Conservation (phyloP, 1,140 invertebrate genomes). For the Philopotamus ludificatus region DNA sequence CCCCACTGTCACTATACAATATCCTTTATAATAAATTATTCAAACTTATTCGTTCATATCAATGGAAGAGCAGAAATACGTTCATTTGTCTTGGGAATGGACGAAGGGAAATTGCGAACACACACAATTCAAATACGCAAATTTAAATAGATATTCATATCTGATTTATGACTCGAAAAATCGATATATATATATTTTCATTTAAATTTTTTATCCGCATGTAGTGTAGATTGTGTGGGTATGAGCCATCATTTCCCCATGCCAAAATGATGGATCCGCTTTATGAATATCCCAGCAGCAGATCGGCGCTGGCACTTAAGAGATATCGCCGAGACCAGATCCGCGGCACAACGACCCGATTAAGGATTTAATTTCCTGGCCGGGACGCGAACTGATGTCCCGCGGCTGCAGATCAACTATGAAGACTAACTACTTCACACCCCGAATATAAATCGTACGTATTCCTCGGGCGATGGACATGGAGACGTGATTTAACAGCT, state of each 20-base stretch:
- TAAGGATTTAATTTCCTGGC: conserved; percentile 34
- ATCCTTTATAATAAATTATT: conserved; percentile 43
- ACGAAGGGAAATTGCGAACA: conserved; percentile 19
- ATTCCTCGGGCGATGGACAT: conserved; percentile 26
- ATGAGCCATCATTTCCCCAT: too few species aligned
- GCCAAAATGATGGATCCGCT: background rate
- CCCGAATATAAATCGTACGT: conserved; percentile 31
- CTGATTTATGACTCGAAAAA: too few species aligned
- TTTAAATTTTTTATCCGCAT: background rate
- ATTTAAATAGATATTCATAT: too few species aligned
- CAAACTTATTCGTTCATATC: conserved; percentile 42
- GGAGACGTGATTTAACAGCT: conserved; percentile 29
- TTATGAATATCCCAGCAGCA: background rate
- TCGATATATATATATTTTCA: background rate
- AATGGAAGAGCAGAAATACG: conserved; percentile 32
- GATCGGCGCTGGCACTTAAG: background rate
- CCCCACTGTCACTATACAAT: conserved; percentile 40
- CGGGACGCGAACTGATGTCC: conserved; percentile 30
- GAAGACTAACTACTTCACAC: conserved; percentile 32
- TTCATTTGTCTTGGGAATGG: conserved; percentile 16
- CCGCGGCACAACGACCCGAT: conserved; percentile 30
- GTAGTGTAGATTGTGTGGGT: too few species aligned
- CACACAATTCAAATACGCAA: too few species aligned
- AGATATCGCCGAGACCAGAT: conserved; percentile 22
- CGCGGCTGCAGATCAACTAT: conserved; percentile 34